phyloP scores from a whole-genome alignment of 2,888 invertebrate species.

The Crematogaster levior region DNA sequence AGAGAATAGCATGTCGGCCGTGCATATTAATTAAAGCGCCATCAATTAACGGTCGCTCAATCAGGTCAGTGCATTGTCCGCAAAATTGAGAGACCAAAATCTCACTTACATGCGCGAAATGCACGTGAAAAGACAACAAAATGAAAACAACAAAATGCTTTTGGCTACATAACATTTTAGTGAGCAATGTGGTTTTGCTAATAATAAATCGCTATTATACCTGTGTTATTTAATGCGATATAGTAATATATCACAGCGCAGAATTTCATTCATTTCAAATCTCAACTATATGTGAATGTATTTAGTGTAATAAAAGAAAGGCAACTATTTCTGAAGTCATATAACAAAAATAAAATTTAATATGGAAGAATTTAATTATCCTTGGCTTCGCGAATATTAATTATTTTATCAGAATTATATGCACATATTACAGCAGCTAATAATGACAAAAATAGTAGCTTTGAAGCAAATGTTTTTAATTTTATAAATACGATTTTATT shows the following conservation, averaged over 20 bases:
- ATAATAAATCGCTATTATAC: not conserved
- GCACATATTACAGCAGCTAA: not conserved
- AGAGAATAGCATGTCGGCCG: conserved; percentile 1
- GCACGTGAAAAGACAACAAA: not conserved
- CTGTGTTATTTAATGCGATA: not conserved
- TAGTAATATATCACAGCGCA: not conserved
- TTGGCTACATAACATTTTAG: not conserved
- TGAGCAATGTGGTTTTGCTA: not conserved
- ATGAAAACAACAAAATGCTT: conserved; percentile 9
- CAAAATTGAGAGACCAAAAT: conserved; percentile 1
- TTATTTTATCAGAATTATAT: not conserved
- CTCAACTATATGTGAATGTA: not conserved
- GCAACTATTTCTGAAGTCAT: not conserved
- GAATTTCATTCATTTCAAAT: not conserved
- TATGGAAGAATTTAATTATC: conserved; percentile 19
- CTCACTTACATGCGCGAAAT: not conserved
- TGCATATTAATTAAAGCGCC: conserved; percentile 63
- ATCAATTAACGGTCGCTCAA: conserved; percentile 61
- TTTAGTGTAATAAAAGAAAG: not conserved
- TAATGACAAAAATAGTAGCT: not conserved
- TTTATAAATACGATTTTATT: not conserved
- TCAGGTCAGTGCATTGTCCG: conserved; percentile 61
- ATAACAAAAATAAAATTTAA: not conserved
- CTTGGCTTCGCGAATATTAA: not conserved
- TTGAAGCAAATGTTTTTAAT: not conserved